A percentile compares a stretch with the other conserved stretches of the same genome.
Evolutionary conservation across 2,888 invertebrate species (phyloP).

Genomic region (Nomada ferruginata): DNA sequence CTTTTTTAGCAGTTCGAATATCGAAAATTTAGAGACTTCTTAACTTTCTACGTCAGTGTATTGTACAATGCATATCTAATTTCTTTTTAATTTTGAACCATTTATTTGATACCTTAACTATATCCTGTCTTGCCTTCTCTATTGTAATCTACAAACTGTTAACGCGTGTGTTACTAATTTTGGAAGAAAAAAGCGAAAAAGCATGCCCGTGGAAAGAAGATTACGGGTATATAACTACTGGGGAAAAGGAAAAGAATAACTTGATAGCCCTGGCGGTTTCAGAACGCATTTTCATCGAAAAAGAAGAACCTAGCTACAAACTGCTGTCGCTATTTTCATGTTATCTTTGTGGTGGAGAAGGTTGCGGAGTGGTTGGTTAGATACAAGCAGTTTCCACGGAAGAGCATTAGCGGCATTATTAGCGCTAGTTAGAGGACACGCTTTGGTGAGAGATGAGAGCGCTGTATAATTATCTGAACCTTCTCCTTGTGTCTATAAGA

Average conservation of each 20-base stretch:
- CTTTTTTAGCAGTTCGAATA: too few relatives aligned
- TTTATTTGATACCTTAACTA: too few relatives aligned
- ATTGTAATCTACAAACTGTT: too few relatives aligned
- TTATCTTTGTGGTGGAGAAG: constrained; percentile 62
- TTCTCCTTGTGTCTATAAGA: constrained; percentile 55
- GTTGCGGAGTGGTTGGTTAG: constrained; percentile 69
- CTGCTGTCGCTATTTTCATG: constrained; percentile 58
- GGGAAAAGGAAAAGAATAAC: not conserved
- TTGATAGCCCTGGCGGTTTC: not conserved
- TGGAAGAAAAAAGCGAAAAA: not conserved
- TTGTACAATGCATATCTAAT: too few relatives aligned
- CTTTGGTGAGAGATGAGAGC: constrained; percentile 77
- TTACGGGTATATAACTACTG: not conserved
- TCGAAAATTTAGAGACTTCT: too few relatives aligned
- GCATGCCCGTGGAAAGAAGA: not conserved
- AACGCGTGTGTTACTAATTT: too few relatives aligned
- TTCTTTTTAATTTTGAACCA: too few relatives aligned
- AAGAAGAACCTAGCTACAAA: constrained; percentile 47
- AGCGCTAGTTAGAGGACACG: constrained; percentile 80
- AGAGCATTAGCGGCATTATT: constrained; percentile 81
- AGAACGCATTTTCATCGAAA: constrained; percentile 36
- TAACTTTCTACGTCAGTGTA: too few relatives aligned
- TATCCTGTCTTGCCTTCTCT: too few relatives aligned
- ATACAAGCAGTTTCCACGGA: constrained; percentile 78
- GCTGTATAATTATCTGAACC: constrained; percentile 77